Conservation (phyloP, 1,140 invertebrate species). For the Muscidifurax raptorellus region DNA sequence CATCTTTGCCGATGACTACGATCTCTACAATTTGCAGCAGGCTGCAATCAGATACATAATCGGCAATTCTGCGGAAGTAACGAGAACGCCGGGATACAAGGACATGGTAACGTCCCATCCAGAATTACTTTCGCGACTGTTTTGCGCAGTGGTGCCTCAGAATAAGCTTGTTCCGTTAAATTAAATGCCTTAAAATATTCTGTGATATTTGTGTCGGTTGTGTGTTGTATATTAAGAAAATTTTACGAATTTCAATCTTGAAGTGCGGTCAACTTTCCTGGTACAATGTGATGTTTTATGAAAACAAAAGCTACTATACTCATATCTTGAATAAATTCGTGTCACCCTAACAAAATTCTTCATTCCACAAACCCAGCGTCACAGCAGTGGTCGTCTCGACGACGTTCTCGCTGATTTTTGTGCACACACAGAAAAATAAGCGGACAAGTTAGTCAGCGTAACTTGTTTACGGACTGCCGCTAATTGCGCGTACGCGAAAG, state of each 20-base stretch:
- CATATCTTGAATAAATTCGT: too few relatives aligned
- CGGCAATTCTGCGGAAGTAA: not conserved
- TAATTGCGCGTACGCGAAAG: constrained; percentile 6
- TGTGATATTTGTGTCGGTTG: too few relatives aligned
- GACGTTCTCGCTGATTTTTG: not conserved
- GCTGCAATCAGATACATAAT: not conserved
- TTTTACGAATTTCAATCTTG: not conserved
- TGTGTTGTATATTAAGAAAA: too few relatives aligned
- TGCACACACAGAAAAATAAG: not conserved
- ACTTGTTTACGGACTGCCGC: not conserved
- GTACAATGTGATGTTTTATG: too few relatives aligned
- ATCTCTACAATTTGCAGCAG: not conserved
- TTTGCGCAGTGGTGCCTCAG: not conserved
- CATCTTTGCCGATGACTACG: not conserved
- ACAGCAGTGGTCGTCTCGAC: too few relatives aligned
- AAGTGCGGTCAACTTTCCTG: not conserved
- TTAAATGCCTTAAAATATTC: too few relatives aligned
- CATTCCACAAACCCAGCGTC: too few relatives aligned
- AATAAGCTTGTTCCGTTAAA: too few relatives aligned
- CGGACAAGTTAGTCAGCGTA: too few relatives aligned
- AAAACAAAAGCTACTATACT: too few relatives aligned
- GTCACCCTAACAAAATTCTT: too few relatives aligned
- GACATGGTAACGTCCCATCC: not conserved
- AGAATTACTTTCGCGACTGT: not conserved
- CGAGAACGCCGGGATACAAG: not conserved